Evolutionary conservation across 2,888 invertebrate genomes (phyloP).

Genomic region (Calliopum simillimum): DNA sequence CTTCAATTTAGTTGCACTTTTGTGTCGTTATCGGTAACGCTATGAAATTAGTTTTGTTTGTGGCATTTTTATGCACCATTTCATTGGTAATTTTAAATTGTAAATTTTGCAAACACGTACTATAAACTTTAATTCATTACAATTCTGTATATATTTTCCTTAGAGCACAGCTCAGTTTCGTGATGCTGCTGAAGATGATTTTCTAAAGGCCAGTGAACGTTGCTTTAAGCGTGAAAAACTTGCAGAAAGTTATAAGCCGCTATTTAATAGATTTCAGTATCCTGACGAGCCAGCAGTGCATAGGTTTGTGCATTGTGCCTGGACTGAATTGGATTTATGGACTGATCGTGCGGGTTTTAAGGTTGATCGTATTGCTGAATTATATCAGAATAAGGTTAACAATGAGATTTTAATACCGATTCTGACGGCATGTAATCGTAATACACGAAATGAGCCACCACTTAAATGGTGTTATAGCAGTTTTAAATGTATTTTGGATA

Average conservation of each 20-base stretch:
- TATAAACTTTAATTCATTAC: no score
- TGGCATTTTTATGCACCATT: constrained; percentile 3
- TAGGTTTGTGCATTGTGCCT: constrained; percentile 46
- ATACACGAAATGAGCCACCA: constrained; percentile 44
- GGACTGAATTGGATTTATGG: constrained; percentile 46
- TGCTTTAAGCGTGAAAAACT: constrained; percentile 35
- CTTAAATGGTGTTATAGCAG: constrained; percentile 47
- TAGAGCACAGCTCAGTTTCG: constrained; percentile 36
- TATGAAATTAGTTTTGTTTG: constrained; percentile 17
- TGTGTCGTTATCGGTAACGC: constrained; percentile 7
- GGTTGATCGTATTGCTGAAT: constrained; percentile 47
- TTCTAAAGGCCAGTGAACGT: constrained; percentile 40
- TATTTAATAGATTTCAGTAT: constrained; percentile 45
- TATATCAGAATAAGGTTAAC: constrained; percentile 49
- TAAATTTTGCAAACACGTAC: neutral
- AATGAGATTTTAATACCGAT: constrained; percentile 48
- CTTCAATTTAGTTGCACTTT: constrained; percentile 1
- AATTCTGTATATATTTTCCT: neutral
- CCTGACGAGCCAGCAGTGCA: constrained; percentile 47
- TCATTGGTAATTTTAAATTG: constrained; percentile 8
- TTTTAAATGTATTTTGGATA: constrained; percentile 49
- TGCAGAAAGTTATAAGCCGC: constrained; percentile 30
- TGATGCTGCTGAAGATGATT: constrained; percentile 41
- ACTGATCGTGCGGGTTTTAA: constrained; percentile 48
- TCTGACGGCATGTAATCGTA: constrained; percentile 49